Evolutionary conservation across 92 coral and sea anemone species (phyloP), one percentile per base, ranked within the genome.

Genomic region (Meandrina meandrites): DNA sequence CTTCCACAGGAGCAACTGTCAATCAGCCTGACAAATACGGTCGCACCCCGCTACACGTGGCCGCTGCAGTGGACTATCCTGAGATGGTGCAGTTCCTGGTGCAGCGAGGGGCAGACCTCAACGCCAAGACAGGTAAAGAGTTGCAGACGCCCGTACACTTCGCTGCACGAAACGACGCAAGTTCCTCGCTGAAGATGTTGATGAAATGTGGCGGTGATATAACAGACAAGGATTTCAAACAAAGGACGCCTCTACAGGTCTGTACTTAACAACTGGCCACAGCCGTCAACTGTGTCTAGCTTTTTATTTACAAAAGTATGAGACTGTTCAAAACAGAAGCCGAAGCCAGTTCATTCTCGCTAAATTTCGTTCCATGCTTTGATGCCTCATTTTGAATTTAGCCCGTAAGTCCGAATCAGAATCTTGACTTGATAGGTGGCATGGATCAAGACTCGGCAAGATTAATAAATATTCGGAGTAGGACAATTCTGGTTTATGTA

Each of bases 11-110:
- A 16, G 94, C 96, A 30, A 88, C 77, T 84, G 88, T 96, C 50
- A 91, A 93, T 89, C 95, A 95, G 70, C 86, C 95, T 1, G 99
- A 96, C 84, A 94, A 94, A 77, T 92, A 94, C 31, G 99, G 99
- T 19, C 90, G 99, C 64, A 93, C 99, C 17, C 96, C 99, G 0
- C 81, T 96, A 42, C 99, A 96, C 64, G 92, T 96, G 68, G 99
- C 99, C 13, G 96, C 99, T 0, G 99, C 99, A 21, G 99, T 96
- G 7, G 98, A 96, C 69, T 96, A 96, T 78, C 98, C 99, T 17
- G 97, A 96, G 71, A 96, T 96, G 99, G 99, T 96, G 6, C 90
- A 93, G 75, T 96, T 94, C 70, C 88, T 96, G 22, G 88, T 94
- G 75, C 92, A 94, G 14, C 85, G 89, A 76, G 99, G 98, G 36